Evolutionary conservation across 2,797 vertebrate species (phyloP), one percentile per base, ranked within the genome.

Genomic region (Anniella stebbinsi): DNA sequence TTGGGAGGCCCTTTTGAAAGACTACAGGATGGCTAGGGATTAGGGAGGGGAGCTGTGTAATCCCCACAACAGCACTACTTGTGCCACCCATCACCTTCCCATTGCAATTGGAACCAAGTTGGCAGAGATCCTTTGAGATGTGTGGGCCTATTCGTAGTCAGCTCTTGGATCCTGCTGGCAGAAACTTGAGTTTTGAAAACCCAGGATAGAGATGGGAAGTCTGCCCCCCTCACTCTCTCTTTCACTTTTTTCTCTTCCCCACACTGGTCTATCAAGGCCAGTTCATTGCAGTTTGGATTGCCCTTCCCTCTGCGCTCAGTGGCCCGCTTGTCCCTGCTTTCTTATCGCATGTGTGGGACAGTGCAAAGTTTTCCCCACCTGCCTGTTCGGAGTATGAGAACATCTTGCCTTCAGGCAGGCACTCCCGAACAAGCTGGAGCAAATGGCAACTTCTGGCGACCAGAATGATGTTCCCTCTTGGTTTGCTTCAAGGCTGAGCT

Each of bases 41-140:
- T 90, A 82, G n/a, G 51, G n/a, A 80, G 45, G 57, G 21, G 69
- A 51, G 57, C 23, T 87, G 45, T 75, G 11, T 83, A 73, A 83
- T 28, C 41, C 25, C 30, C 23, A 7, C 4, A 48, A 12, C 2
- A n/a, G 66, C 33, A 21, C 25, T 38, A 10, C 41, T 81, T 66
- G 10, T 80, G 69, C n/a, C 70, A 76, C 67, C 69, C 25, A 41
- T 82, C 36, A 38, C 45, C 9, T 48, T 80, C 76, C 45, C 80
- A 28, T 51, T 45, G 1, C 57, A 7, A 76, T 25, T 86, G 67
- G 66, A 78, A 77, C 73, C 60, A 89, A 6, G 38, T 57, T 48
- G 54, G 67, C n/a, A 4, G 87, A 83, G 48, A 75, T 13, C n/a
- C 4, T 89, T 75, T 83, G 75, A 70, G 73, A 78, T 48, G 45